A percentile compares a stretch with the other conserved stretches of the same genome.
Evolutionary conservation across 2,888 invertebrate genomes (phyloP).

Genomic region (Bellardia pandia): DNA sequence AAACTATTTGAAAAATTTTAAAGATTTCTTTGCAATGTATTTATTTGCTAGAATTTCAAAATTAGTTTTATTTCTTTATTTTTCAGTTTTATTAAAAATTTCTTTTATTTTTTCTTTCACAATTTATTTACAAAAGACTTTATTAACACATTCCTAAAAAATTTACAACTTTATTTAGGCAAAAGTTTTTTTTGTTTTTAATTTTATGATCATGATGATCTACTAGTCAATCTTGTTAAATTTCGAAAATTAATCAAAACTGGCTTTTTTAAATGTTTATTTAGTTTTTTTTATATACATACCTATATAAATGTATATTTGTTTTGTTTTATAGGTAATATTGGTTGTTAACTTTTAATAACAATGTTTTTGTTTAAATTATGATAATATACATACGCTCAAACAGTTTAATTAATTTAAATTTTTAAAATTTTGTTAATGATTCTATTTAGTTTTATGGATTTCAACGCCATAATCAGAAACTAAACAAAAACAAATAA

Average conservation of each 20-base stretch:
- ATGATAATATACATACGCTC: conserved; percentile 33
- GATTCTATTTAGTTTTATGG: conserved; percentile 37
- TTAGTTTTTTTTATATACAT: neutral
- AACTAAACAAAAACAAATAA: neutral
- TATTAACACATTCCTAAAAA: conserved; percentile 13
- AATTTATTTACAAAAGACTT: conserved; percentile 10
- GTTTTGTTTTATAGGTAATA: conserved; percentile 8
- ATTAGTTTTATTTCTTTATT: too few relatives aligned
- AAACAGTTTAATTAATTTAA: conserved; percentile 28
- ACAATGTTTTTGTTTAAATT: conserved; percentile 23
- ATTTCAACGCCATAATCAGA: conserved; percentile 17
- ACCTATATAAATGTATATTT: too few relatives aligned
- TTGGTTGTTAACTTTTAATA: conserved; percentile 11
- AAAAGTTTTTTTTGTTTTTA: conserved; percentile 6
- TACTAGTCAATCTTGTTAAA: neutral
- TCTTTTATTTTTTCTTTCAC: neutral
- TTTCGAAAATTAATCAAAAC: conserved; percentile 7
- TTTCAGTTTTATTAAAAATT: neutral
- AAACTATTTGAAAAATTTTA: too few relatives aligned
- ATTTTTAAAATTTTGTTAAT: conserved; percentile 19
- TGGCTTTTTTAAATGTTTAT: conserved; percentile 1
- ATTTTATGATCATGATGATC: neutral
- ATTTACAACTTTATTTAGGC: conserved; percentile 32
- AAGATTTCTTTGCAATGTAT: too few relatives aligned
- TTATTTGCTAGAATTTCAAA: neutral